Evolutionary conservation across 2,888 invertebrate species (phyloP).

Genomic region (Colostygia pectinataria): DNA sequence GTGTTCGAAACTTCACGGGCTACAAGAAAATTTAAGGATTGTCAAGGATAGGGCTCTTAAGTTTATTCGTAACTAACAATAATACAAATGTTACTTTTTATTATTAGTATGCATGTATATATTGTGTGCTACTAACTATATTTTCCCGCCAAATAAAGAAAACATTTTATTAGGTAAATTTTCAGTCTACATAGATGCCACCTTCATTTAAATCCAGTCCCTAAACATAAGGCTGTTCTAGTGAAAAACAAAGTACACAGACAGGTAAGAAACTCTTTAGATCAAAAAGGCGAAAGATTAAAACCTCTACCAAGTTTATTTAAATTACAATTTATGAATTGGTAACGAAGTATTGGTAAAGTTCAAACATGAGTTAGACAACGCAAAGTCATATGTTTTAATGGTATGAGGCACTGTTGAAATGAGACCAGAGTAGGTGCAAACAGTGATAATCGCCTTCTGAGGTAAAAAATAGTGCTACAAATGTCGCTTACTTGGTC

Average conservation of each 20-base stretch:
- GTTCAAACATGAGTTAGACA: slow-evolving; percentile 13
- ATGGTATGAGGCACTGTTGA: slow-evolving; percentile 9
- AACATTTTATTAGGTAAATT: no score
- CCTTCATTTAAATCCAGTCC: no score
- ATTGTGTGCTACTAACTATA: no score
- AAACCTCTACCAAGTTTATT: background rate
- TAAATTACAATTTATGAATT: background rate
- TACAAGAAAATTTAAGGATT: no score
- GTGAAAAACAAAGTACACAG: slow-evolving; percentile 20
- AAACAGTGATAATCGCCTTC: background rate
- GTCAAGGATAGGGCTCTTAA: no score
- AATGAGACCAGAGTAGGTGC: slow-evolving; percentile 6
- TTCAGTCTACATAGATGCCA: no score
- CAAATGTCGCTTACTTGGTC: slow-evolving; percentile 15
- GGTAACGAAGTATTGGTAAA: slow-evolving; percentile 24
- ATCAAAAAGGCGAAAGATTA: slow-evolving; percentile 1
- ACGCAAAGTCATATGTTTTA: slow-evolving; percentile 7
- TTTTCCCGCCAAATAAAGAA: no score
- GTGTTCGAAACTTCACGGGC: no score
- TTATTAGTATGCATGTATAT: no score
- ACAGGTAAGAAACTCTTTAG: background rate
- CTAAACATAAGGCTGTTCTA: slow-evolving; percentile 13
- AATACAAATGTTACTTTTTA: no score
- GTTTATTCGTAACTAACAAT: no score
- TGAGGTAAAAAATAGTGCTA: background rate